phyloP scores from a whole-genome alignment of 2,888 invertebrate genomes.

The Melikaiella ostensackeni region DNA sequence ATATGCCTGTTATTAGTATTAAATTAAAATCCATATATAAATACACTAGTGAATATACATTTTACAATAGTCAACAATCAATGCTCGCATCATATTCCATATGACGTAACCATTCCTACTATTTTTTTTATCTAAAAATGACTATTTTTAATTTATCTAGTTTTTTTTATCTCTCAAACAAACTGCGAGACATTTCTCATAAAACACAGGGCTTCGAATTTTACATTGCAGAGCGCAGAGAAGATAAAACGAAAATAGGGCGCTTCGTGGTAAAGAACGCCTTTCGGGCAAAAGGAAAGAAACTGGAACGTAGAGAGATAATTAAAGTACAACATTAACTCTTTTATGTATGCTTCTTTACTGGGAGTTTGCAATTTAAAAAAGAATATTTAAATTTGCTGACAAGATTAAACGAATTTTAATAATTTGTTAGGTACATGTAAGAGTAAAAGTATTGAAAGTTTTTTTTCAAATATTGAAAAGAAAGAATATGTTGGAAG shows the following conservation, averaged over 20 bases:
- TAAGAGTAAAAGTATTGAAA: neutral
- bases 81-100: neutral
- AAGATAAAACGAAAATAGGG: conserved; percentile 8
- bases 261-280: neutral
- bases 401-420: neutral
- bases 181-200: neutral
- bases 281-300: conserved; percentile 56
- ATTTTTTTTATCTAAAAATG: too few relatives aligned
- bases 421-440: neutral
- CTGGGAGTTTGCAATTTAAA: conserved; percentile 29
- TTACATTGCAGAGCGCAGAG: neutral
- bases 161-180: neutral
- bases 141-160: too few relatives aligned
- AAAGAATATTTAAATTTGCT: conserved; percentile 60
- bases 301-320: conserved; percentile 60
- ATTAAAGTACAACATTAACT: conserved; percentile 48
- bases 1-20: too few relatives aligned
- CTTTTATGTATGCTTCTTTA: neutral
- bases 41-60: neutral
- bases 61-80: neutral
- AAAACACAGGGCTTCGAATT: neutral
- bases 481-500: too few relatives aligned
- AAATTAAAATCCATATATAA: neutral
- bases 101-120: neutral
- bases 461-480: too few relatives aligned